Evolutionary conservation across 2,888 invertebrate genomes (phyloP).

Genomic region (Allygus modestus): DNA sequence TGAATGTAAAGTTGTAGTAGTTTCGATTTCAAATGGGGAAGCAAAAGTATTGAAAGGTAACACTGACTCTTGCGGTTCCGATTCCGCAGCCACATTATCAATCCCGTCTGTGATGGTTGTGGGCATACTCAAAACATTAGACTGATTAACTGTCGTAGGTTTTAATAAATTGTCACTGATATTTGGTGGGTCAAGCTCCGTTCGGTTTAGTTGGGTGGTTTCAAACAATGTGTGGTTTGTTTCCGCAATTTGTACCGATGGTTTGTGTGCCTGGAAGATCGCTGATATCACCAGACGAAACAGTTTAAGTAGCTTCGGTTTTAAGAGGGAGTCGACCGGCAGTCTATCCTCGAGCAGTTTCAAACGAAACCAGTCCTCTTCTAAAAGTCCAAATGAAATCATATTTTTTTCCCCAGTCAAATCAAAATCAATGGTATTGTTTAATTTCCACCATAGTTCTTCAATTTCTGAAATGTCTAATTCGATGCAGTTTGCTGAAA

Average conservation of each 20-base stretch:
- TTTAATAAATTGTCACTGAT: no score
- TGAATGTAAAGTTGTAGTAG: no score
- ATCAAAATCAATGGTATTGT: neutral
- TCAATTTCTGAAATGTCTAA: slow-evolving; percentile 13
- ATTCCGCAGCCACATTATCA: neutral
- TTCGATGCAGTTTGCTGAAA: slow-evolving; percentile 30
- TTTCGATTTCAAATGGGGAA: neutral
- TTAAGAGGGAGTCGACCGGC: neutral
- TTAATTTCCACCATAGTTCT: neutral
- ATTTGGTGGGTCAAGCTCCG: no score
- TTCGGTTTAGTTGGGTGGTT: neutral
- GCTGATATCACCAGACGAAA: slow-evolving; percentile 6
- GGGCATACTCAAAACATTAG: no score
- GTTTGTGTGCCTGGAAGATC: neutral
- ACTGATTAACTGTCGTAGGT: no score
- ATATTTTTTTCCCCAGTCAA: neutral
- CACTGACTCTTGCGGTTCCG: neutral
- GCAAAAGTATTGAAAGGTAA: neutral
- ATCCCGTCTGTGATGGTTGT: neutral
- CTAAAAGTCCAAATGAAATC: slow-evolving; percentile 8
- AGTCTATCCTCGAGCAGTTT: neutral
- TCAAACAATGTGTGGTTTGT: neutral
- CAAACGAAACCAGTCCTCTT: slow-evolving; percentile 32
- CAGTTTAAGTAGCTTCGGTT: neutral
- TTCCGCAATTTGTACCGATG: neutral